Base-by-base conservation (phyloP, 2,113 vertebrate genomes). In the Ictidomys tridecemlineatus region DNA sequence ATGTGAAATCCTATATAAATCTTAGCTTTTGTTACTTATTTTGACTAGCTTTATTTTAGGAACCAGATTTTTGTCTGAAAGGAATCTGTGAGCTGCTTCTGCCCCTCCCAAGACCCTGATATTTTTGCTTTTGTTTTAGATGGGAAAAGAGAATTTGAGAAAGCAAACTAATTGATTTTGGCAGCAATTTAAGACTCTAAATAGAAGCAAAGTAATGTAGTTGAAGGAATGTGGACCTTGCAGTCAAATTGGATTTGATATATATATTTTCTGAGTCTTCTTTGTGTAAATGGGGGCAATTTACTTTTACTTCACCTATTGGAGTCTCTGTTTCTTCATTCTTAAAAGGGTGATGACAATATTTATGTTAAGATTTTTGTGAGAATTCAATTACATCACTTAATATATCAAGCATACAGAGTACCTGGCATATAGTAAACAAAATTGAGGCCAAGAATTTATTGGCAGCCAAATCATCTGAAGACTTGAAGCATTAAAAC, bases 161-260 rank as follows among this genome's bases (percentile, higher is more conserved):
- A 69, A 48, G 58, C 26, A 80, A 80, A 74, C 32, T 67, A 72
- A 67, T 74, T 87, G 34, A 1, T 63, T 84, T 77, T 89, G 94
- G 34, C 17, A 67, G n/a, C 39, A 74, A 42, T 70, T 90, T 93
- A 51, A 6, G 9, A 93, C 5, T 84, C 86, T 89, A 65, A 93
- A 85, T 42, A 73, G 39, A 91, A 93, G 51, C 39, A 67, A 79
- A 80, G 18, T 56, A 16, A 30, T 69, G 26, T 73, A 26, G 82
- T 76, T 85, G 58, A 74, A 94, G 77, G 32, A 69, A 65, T 73
- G 51, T 63, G 30, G 32, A 32, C 30, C 42, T 85, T 89, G 28
- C 16, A 89, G 34, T 67, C 22, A 92, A 83, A 65, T 74, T 92
- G 37, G 63, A 93, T 89, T 97, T 83, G 37, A 51, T 84, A 79